Evolutionary conservation across 2,113 vertebrate species (phyloP).

Genomic region (Hyla sarda): DNA sequence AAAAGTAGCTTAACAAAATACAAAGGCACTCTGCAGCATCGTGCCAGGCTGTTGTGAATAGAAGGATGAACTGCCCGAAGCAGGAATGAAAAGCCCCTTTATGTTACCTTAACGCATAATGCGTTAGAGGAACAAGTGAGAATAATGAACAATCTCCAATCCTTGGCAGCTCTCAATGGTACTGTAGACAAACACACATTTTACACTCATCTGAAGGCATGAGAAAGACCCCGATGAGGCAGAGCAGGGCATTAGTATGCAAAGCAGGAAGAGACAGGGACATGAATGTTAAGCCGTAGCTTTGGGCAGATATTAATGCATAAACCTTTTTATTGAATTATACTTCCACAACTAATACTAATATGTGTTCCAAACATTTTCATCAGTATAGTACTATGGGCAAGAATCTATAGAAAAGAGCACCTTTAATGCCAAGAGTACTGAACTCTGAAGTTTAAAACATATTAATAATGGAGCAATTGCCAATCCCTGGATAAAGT

Average conservation of each 20-base stretch:
- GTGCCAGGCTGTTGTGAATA: slow-evolving; percentile 68
- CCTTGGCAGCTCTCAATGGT: slow-evolving; percentile 70
- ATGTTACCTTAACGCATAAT: slow-evolving; percentile 66
- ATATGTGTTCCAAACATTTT: neutral
- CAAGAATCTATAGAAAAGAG: neutral
- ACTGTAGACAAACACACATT: slow-evolving; percentile 69
- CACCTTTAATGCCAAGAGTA: neutral
- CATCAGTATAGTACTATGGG: too few species aligned
- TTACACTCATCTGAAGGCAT: slow-evolving; percentile 66
- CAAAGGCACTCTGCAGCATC: slow-evolving; percentile 68
- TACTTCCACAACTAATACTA: neutral
- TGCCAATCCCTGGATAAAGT: neutral
- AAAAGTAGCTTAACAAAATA: slow-evolving; percentile 70
- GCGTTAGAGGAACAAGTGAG: slow-evolving; percentile 69
- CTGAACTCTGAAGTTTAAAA: neutral
- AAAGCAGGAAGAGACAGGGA: slow-evolving; percentile 62
- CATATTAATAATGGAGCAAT: neutral
- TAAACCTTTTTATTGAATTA: neutral
- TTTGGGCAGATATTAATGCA: slow-evolving; percentile 30
- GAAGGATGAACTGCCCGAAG: slow-evolving; percentile 67
- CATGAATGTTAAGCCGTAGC: slow-evolving; percentile 55
- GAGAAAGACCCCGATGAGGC: slow-evolving; percentile 65
- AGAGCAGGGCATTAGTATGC: slow-evolving; percentile 70
- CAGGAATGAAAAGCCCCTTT: slow-evolving; percentile 72
- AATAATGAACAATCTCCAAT: slow-evolving; percentile 72